These are phyloP conservation scores for human (Homo sapiens) DNA, from an alignment of 2,113 vertebrate genomes.

Conservation along the genomic window DNA sequence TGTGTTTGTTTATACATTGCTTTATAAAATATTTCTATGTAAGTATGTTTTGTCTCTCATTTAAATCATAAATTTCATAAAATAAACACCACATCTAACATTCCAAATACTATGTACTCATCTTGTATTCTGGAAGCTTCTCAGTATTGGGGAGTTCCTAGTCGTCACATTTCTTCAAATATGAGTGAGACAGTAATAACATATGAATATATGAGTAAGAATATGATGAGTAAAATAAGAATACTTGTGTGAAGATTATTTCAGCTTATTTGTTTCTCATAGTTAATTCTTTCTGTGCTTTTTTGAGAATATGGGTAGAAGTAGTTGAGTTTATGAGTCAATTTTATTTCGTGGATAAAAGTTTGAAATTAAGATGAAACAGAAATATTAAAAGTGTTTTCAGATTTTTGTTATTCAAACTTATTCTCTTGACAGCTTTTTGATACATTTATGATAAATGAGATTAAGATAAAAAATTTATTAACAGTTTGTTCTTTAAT, in stretches of 20 bases:
- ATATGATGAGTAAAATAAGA: background rate
- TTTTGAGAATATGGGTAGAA: background rate
- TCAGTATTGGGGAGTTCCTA: conserved; percentile 25
- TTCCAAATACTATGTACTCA: background rate
- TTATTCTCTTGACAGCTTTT: conserved; percentile 22
- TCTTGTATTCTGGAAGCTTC: background rate
- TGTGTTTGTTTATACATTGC: background rate
- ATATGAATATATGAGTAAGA: background rate
- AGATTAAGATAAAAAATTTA: conserved; percentile 38
- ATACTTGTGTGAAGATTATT: background rate
- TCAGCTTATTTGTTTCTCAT: conserved; percentile 15
- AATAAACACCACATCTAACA: background rate
- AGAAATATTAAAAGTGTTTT: conserved; percentile 36
- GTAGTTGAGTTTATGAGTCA: conserved; percentile 14
- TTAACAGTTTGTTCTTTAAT: conserved; percentile 88
- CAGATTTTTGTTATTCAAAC: background rate
- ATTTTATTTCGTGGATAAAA: conserved; percentile 32
- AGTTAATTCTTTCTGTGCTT: background rate
- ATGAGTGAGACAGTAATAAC: background rate
- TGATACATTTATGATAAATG: conserved; percentile 28
- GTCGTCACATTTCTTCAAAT: background rate
- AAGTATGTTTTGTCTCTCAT: background rate
- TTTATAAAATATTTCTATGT: background rate
- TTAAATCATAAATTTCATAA: conserved; percentile 32
- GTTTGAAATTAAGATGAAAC: conserved; percentile 48